Evolutionary conservation across 2,113 vertebrate genomes (phyloP).

Genomic region (Toxotes jaculatrix): DNA sequence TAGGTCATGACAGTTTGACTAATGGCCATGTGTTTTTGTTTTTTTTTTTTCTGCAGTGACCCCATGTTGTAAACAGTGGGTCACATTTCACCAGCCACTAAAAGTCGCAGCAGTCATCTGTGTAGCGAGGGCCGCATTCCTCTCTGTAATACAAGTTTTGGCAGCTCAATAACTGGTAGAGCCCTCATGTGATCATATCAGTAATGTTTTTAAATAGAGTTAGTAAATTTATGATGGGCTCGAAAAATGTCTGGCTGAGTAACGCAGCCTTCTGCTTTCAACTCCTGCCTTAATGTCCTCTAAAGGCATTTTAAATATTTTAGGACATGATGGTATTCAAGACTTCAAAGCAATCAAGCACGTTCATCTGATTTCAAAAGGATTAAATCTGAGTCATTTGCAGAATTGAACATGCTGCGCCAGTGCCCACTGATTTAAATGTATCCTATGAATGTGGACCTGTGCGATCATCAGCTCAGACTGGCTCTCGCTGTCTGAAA

Average conservation of each 20-base stretch:
- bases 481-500: background rate
- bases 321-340: constrained; percentile 45
- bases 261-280: constrained; percentile 10
- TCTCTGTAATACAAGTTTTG: constrained; percentile 15
- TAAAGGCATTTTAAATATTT: constrained; percentile 66
- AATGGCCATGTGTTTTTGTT: background rate
- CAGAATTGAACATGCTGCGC: constrained; percentile 24
- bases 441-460: background rate
- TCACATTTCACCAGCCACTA: constrained; percentile 33
- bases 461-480: constrained; percentile 26
- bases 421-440: constrained; percentile 9
- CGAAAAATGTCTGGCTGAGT: constrained; percentile 14
- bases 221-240: constrained; percentile 11
- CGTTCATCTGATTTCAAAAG: constrained; percentile 47
- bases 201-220: constrained; percentile 5
- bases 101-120: constrained; percentile 24
- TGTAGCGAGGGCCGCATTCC: background rate
- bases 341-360: constrained; percentile 47
- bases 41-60: background rate
- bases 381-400: constrained; percentile 50
- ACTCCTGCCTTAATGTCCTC: constrained; percentile 29
- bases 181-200: constrained; percentile 6
- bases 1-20: background rate
- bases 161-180: background rate
- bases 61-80: constrained; percentile 22